Percentiles rank a stretch among this genome's conserved stretches.
phyloP scores from a whole-genome alignment of 2,113 vertebrate species.

The Chamaea fasciata region DNA sequence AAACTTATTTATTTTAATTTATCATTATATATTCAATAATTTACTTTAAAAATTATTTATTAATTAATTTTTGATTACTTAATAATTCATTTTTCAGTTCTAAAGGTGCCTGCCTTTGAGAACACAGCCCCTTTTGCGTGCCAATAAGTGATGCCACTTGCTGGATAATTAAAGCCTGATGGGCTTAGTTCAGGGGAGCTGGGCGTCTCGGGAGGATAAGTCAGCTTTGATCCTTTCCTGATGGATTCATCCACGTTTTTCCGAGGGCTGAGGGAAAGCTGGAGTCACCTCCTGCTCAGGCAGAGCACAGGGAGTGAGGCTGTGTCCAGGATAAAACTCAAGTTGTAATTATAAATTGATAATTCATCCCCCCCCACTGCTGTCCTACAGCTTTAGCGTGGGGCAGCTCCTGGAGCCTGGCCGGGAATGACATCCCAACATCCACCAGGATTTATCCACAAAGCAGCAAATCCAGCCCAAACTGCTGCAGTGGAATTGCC shows the following conservation, averaged over 20 bases:
- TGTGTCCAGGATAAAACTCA: background rate
- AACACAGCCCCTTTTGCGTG: background rate
- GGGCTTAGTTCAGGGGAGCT: background rate
- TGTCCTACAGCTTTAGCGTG: background rate
- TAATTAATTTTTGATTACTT: background rate
- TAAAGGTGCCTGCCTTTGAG: background rate
- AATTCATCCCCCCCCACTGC: background rate
- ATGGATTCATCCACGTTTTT: background rate
- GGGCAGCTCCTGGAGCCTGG: background rate
- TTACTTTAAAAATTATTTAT: too few species aligned
- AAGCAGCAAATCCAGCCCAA: background rate
- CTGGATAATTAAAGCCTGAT: background rate
- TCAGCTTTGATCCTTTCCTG: background rate
- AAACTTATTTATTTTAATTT: background rate
- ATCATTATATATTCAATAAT: background rate
- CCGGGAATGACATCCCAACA: background rate
- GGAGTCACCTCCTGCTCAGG: background rate
- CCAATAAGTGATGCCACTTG: background rate
- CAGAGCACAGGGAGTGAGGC: background rate
- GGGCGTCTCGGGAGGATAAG: background rate
- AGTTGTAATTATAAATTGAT: background rate
- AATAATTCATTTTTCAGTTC: background rate
- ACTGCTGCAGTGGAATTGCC: fast-evolving
- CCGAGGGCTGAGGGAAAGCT: background rate
- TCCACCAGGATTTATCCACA: background rate